These are phyloP conservation scores for Zoanthus sansibaricus DNA, from an alignment of 92 coral and sea anemone genomes.

Conservation along the genomic window DNA sequence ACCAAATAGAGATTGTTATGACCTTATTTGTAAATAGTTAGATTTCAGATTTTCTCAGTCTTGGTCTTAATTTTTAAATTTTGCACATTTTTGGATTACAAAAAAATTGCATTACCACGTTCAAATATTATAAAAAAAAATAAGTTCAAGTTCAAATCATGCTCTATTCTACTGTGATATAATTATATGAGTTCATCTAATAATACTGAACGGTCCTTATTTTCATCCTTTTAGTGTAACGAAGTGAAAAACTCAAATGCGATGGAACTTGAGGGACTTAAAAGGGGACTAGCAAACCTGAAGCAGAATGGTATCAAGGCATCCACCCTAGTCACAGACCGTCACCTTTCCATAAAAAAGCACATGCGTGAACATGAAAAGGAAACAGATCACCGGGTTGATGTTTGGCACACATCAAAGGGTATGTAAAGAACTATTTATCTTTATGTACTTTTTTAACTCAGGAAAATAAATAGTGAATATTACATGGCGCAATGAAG, in stretches of 20 bases:
- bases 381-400: slow-evolving; percentile 12
- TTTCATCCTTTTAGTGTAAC: neutral
- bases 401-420: slow-evolving; percentile 29
- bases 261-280: slow-evolving; percentile 18
- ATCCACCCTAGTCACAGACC: too few species aligned
- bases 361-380: slow-evolving; percentile 5
- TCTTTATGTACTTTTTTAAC: neutral
- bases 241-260: slow-evolving; percentile 23
- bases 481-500: neutral
- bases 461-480: neutral
- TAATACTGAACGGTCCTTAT: neutral
- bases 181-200: neutral
- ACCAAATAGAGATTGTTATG: neutral
- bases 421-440: neutral
- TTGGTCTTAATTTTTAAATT: too few species aligned
- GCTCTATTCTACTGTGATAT: neutral
- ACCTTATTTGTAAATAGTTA: neutral
- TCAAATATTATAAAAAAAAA: neutral
- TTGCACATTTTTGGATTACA: too few species aligned
- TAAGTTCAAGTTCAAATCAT: neutral
- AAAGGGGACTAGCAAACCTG: slow-evolving; percentile 6
- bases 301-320: too few species aligned
- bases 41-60: too few species aligned
- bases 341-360: neutral
- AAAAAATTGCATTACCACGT: neutral